phyloP scores from a whole-genome alignment of 2,888 invertebrate species.

The Notodonta dromedarius region DNA sequence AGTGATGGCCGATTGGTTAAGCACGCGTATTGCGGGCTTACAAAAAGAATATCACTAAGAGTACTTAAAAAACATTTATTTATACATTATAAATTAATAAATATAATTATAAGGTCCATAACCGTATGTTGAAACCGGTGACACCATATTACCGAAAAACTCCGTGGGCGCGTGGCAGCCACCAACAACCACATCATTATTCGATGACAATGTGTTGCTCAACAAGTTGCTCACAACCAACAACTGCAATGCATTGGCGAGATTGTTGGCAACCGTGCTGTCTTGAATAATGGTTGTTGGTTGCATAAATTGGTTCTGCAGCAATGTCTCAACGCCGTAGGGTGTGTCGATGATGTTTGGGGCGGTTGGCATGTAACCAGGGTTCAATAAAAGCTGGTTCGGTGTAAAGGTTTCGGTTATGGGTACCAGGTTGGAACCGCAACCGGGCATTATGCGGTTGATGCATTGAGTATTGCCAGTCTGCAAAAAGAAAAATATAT shows the following conservation, averaged over 20 bases:
- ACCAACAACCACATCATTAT: constrained; percentile 39
- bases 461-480: constrained; percentile 50
- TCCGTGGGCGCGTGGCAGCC: constrained; percentile 29
- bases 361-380: background rate
- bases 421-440: constrained; percentile 43
- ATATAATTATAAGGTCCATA: constrained; percentile 41
- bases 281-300: constrained; percentile 63
- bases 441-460: constrained; percentile 49
- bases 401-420: constrained; percentile 41
- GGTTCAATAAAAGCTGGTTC: constrained; percentile 45
- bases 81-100: constrained; percentile 31
- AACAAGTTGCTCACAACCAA: constrained; percentile 68
- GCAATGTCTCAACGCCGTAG: constrained; percentile 37
- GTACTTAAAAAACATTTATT: background rate
- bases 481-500: constrained; percentile 38
- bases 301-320: constrained; percentile 37
- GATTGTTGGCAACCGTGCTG: constrained; percentile 65
- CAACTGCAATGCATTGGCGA: constrained; percentile 70
- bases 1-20: no score
- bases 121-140: constrained; percentile 21
- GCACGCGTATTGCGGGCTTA: no score
- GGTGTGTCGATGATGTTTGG: constrained; percentile 26
- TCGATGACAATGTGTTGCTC: constrained; percentile 58
- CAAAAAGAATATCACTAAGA: background rate
- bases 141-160: constrained; percentile 15